These are phyloP conservation scores for Perithous albicinctus DNA, from an alignment of 2,888 invertebrate genomes.

Conservation along the genomic window DNA sequence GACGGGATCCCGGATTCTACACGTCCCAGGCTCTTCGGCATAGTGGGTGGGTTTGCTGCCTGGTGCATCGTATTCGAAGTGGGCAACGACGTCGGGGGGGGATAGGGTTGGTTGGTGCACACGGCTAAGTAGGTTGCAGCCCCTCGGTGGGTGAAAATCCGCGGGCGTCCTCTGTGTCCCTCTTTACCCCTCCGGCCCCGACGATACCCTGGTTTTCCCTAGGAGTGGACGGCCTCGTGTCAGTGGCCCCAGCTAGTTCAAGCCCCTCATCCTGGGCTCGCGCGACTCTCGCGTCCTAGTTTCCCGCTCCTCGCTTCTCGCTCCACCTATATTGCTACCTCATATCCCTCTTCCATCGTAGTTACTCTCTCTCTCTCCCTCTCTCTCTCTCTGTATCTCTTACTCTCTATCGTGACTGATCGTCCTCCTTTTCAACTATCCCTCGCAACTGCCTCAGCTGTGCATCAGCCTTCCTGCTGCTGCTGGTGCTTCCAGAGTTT, in stretches of 20 bases:
- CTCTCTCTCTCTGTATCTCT: slow-evolving; percentile 25
- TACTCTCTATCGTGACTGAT: slow-evolving; percentile 14
- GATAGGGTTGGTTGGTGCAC: slow-evolving; percentile 50
- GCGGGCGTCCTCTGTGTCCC: slow-evolving; percentile 46
- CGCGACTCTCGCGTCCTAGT: slow-evolving; percentile 70
- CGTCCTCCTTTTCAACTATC: slow-evolving; percentile 38
- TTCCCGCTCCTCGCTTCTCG: slow-evolving; percentile 68
- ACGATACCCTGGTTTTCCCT: slow-evolving; percentile 67
- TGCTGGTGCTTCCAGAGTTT: slow-evolving; percentile 24
- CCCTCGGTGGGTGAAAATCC: slow-evolving; percentile 71
- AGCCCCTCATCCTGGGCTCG: slow-evolving; percentile 75
- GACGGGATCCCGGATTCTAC: neutral
- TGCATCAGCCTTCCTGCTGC: slow-evolving; percentile 17
- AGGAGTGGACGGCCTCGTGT: slow-evolving; percentile 77
- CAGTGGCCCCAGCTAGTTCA: slow-evolving; percentile 78
- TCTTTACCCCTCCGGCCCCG: slow-evolving; percentile 48
- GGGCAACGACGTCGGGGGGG: neutral
- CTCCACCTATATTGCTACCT: slow-evolving; percentile 44
- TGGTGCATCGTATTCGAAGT: slow-evolving; percentile 26
- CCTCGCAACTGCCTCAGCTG: slow-evolving; percentile 40
- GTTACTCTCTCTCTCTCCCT: slow-evolving; percentile 33
- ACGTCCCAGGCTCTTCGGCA: slow-evolving; percentile 12
- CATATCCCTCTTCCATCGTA: slow-evolving; percentile 36
- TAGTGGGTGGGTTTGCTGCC: neutral
- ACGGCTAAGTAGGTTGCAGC: slow-evolving; percentile 77